Evolutionary conservation across 2,797 vertebrate genomes (phyloP).

Genomic region (Gadopsis marmoratus): DNA sequence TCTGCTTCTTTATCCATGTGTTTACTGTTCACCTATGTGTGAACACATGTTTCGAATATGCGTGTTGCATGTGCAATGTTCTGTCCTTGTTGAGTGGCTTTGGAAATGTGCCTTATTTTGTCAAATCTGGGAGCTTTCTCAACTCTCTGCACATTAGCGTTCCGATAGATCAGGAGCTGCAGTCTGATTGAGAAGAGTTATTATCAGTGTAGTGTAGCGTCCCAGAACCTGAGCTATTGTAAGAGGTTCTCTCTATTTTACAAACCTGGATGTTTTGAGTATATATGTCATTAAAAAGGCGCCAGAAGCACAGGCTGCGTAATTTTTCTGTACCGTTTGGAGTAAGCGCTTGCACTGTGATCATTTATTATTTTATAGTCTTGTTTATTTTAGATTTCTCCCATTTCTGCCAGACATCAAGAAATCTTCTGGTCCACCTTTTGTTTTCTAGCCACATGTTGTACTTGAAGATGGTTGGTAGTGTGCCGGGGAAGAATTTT

Average conservation of each 20-base stretch:
- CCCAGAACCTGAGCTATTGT: background rate
- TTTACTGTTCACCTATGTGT: conserved; percentile 40
- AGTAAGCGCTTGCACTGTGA: background rate
- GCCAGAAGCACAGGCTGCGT: background rate
- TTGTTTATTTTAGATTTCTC: background rate
- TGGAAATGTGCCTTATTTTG: conserved; percentile 19
- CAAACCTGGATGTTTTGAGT: background rate
- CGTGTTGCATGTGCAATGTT: conserved; percentile 3
- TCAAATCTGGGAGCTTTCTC: conserved; percentile 4
- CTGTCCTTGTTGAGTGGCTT: conserved; percentile 29
- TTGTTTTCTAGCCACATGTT: no score
- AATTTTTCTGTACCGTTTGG: background rate
- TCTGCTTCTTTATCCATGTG: conserved; percentile 36
- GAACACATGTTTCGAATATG: conserved; percentile 16
- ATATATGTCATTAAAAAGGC: background rate
- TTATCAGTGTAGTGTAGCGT: background rate
- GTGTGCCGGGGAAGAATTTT: no score
- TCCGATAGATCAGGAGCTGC: background rate
- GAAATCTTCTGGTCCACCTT: no score
- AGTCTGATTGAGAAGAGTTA: background rate
- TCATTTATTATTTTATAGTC: no score
- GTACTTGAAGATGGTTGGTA: no score
- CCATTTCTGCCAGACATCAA: no score
- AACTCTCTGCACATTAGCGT: background rate
- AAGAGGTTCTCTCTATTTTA: background rate